A percentile compares a stretch with the other conserved stretches of the same genome.
Evolutionary conservation across 2,888 invertebrate species (phyloP).

Genomic region (Drosophila suboccidentalis): DNA sequence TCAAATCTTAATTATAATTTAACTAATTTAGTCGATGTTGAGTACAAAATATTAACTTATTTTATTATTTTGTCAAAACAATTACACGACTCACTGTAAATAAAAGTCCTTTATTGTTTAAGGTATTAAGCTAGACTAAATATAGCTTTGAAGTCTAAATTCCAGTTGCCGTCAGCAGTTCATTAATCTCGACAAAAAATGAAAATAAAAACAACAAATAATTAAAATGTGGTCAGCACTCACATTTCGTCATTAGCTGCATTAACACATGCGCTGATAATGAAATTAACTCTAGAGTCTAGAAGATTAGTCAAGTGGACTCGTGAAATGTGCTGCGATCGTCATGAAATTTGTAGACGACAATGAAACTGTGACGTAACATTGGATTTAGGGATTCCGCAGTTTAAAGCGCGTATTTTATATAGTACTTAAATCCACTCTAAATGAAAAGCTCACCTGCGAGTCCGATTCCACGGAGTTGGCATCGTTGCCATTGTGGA

Average conservation of each 20-base stretch:
- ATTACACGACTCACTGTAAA: neutral
- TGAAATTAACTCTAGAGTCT: conserved; percentile 5
- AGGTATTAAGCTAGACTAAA: neutral
- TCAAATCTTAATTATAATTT: too few species aligned
- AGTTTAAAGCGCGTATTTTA: too few species aligned
- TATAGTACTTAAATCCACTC: neutral
- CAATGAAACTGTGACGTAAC: conserved; percentile 50
- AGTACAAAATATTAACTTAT: too few species aligned
- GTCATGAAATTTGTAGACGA: conserved; percentile 53
- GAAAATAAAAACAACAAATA: conserved; percentile 11
- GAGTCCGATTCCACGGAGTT: conserved; percentile 84
- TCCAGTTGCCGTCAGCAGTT: conserved; percentile 6
- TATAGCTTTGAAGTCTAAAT: neutral
- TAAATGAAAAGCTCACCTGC: conserved; percentile 62
- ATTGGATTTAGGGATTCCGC: neutral
- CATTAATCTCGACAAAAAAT: conserved; percentile 18
- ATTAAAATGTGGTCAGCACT: conserved; percentile 34
- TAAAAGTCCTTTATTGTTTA: neutral
- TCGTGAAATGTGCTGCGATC: conserved; percentile 24
- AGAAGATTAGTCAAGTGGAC: conserved; percentile 36
- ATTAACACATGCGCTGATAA: conserved; percentile 41
- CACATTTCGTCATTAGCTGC: conserved; percentile 56
- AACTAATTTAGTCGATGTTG: too few species aligned
- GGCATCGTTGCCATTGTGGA: conserved; percentile 78
- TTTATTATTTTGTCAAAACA: neutral